These are phyloP conservation scores for Lacerta bilineata DNA, from an alignment of 2,797 vertebrate genomes.

Conservation along the genomic window DNA sequence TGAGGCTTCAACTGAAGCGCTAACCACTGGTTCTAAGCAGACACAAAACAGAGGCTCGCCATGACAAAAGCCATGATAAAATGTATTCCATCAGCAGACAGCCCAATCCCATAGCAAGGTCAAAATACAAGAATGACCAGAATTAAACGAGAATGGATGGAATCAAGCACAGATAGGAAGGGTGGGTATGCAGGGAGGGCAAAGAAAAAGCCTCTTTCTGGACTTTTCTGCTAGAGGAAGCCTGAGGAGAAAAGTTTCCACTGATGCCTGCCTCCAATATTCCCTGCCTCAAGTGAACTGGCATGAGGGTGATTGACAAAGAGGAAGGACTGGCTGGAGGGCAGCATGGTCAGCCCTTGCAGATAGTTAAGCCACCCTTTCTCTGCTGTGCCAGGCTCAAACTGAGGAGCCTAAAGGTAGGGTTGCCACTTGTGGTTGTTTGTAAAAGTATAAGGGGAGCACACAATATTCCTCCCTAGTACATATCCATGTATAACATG, in stretches of 20 bases:
- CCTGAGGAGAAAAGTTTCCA: no score
- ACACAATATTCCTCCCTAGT: not conserved
- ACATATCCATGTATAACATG: not conserved
- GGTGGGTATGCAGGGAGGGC: not conserved
- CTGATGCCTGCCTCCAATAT: not conserved
- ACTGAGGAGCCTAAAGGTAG: not conserved
- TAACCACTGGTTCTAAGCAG: not conserved
- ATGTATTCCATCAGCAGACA: not conserved
- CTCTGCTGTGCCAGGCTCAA: not conserved
- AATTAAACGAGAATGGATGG: not conserved
- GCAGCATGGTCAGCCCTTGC: not conserved
- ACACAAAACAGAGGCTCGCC: not conserved
- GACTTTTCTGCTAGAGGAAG: not conserved
- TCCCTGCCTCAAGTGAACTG: not conserved
- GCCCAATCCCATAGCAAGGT: not conserved
- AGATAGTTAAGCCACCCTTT: not conserved
- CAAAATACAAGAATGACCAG: not conserved
- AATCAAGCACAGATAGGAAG: not conserved
- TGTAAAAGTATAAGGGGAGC: slow-evolving; percentile 1
- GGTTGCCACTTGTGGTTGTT: not conserved
- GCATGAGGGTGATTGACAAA: not conserved
- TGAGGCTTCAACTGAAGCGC: not conserved
- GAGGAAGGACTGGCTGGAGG: not conserved
- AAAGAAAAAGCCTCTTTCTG: not conserved
- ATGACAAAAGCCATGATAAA: not conserved